These are phyloP conservation scores for Phrynocephalus versicolor DNA, from an alignment of 2,113 vertebrate species.

Conservation along the genomic window DNA sequence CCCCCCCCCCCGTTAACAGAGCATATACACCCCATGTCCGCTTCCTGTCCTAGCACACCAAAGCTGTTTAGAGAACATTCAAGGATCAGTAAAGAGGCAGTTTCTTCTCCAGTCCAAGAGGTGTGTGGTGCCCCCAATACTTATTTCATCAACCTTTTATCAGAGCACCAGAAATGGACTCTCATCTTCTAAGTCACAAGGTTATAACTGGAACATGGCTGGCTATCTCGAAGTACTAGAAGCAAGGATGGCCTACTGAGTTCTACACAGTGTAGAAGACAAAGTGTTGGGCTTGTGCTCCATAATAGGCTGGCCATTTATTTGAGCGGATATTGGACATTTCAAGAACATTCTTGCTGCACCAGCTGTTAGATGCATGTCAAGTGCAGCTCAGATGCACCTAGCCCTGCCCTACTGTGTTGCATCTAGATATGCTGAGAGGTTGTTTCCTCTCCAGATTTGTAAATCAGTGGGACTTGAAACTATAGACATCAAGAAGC, in stretches of 20 bases:
- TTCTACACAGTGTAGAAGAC: neutral
- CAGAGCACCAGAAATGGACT: neutral
- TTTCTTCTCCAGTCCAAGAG: neutral
- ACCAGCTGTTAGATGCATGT: neutral
- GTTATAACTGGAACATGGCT: neutral
- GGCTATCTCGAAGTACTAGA: constrained; percentile 7
- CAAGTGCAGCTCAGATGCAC: neutral
- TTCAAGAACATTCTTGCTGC: neutral
- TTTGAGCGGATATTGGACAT: neutral
- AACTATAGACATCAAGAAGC: neutral
- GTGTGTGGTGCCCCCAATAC: constrained; percentile 12
- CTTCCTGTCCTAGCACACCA: neutral
- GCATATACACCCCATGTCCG: too few species aligned
- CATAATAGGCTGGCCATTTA: constrained; percentile 1
- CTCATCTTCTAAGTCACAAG: neutral
- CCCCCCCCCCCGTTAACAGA: too few species aligned
- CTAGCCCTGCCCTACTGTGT: neutral
- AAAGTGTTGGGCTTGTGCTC: too few species aligned
- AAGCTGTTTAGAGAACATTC: neutral
- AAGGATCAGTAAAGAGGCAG: neutral
- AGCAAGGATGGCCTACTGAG: neutral
- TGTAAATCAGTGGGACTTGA: neutral
- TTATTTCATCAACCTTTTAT: neutral
- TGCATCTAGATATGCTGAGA: neutral
- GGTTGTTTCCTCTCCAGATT: neutral